phyloP scores from a whole-genome alignment of 1,140 invertebrate species.

The Zaprionus inermis region DNA sequence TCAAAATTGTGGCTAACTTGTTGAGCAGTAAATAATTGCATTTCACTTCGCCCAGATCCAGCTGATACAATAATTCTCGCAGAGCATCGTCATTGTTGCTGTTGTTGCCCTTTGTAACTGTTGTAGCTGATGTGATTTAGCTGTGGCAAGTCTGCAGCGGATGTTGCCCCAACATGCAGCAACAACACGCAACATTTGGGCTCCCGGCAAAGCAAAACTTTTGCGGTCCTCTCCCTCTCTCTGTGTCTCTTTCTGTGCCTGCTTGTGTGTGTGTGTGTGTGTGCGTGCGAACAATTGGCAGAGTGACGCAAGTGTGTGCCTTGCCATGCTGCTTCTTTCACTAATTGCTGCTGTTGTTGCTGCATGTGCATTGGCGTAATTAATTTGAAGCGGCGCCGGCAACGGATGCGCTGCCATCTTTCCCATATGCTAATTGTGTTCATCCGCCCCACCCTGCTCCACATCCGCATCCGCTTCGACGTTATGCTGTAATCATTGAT shows the following conservation, averaged over 20 bases:
- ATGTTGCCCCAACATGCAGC: slow-evolving; percentile 69
- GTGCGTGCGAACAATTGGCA: slow-evolving; percentile 48
- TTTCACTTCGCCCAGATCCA: slow-evolving; percentile 19
- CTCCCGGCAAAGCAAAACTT: slow-evolving; percentile 59
- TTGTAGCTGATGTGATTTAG: slow-evolving; percentile 35
- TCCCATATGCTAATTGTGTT: slow-evolving; percentile 69
- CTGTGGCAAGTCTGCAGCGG: slow-evolving; percentile 68
- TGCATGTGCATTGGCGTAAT: slow-evolving; percentile 76
- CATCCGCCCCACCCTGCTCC: slow-evolving; percentile 54
- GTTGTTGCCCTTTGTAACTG: slow-evolving; percentile 18
- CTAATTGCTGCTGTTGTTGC: slow-evolving; percentile 46
- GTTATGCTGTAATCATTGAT: slow-evolving; percentile 28
- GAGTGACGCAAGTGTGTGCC: slow-evolving; percentile 66
- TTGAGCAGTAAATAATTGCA: slow-evolving; percentile 70
- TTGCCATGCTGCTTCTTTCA: slow-evolving; percentile 35
- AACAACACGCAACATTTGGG: slow-evolving; percentile 57
- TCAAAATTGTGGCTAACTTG: slow-evolving; percentile 41
- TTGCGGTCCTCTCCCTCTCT: slow-evolving; percentile 35
- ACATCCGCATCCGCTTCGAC: slow-evolving; percentile 58
- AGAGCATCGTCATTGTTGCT: slow-evolving; percentile 17
- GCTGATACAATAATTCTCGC: slow-evolving; percentile 16
- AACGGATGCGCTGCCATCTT: slow-evolving; percentile 53
- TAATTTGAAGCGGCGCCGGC: slow-evolving; percentile 76
- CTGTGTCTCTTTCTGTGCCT: slow-evolving; percentile 8
- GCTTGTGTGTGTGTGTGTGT: slow-evolving; percentile 27